Base-by-base conservation (phyloP, 30 jellyfish, hydroid and myxozoan species). In the Hydractinia symbiolongicarpus region DNA sequence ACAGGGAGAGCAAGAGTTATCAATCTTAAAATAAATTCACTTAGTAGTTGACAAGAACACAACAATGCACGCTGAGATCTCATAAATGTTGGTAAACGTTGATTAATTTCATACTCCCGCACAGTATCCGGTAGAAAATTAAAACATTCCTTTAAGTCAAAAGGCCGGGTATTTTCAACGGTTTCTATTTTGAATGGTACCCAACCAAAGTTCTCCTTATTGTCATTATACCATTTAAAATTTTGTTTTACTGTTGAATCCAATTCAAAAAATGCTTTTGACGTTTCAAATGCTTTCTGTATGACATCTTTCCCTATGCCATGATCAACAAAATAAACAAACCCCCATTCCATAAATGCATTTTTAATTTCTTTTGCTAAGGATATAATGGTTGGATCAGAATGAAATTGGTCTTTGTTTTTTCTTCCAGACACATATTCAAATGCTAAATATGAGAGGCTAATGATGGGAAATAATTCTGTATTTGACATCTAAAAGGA, bases 341-440 rank as follows among this genome's bases (percentile, higher is more conserved):
- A 79, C 1, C 87, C 87, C 83, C 83, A 79, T 49, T 79, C 55
- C 62, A 56, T 19, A 61, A 79, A 79, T 21, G 83, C 82, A 79
- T 79, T 67, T 14, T 14, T 50, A 53, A 79, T 16, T 57, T 49
- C 70, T n/a, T 17, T 17, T 21, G 84, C 20, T 52, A 79, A 53
- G 4, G 14, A 14, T 66, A 61, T 64, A 4, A 66, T 79, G 14
- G 5, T 68, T 51, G 17, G 66, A 49, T 79, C 87, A 61, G 9
- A 1, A 19, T n/a, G 30, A 8, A 79, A 61, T 1, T 79, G 84
- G 1, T 79, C 52, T 20, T 49, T 13, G 54, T 11, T 49, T 49
- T 15, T 30, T 20, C 67, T 68, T 52, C 54, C 66, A 11, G 11
- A 6, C 11, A 60, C 16, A 60, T 79, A 79, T n/a, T 79, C 54